phyloP scores from a whole-genome alignment of 2,113 vertebrate species.

The Platycercus adscitus region DNA sequence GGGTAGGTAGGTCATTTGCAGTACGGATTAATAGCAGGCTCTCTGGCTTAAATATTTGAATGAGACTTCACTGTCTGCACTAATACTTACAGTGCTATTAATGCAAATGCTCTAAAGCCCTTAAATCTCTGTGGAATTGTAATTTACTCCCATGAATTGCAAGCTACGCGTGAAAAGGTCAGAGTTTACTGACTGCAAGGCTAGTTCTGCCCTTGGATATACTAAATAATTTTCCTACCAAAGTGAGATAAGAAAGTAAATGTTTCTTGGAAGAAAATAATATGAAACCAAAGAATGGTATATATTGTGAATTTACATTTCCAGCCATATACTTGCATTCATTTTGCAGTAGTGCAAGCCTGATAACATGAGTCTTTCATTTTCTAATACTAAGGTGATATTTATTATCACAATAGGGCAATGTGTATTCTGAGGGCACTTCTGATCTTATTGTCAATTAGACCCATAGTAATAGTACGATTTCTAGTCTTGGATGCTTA shows the following conservation, averaged over 20 bases:
- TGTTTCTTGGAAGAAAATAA: background rate
- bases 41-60: background rate
- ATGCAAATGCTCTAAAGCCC: background rate
- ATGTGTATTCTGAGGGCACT: background rate
- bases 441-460: background rate
- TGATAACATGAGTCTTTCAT: background rate
- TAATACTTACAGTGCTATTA: background rate
- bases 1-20: background rate
- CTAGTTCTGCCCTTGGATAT: background rate
- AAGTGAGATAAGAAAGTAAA: background rate
- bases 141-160: background rate
- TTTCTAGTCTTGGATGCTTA: background rate
- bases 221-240: background rate
- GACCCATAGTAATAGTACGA: background rate
- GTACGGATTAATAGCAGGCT: background rate
- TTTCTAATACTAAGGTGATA: background rate
- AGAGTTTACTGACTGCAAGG: background rate
- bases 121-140: background rate
- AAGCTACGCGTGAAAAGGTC: background rate
- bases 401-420: background rate
- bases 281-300: background rate
- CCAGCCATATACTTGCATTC: background rate
- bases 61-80: background rate
- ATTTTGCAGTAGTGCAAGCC: background rate
- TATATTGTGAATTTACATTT: background rate